Evolutionary conservation across 2,797 vertebrate species (phyloP).

Genomic region (Dendrocincla tyrannina): DNA sequence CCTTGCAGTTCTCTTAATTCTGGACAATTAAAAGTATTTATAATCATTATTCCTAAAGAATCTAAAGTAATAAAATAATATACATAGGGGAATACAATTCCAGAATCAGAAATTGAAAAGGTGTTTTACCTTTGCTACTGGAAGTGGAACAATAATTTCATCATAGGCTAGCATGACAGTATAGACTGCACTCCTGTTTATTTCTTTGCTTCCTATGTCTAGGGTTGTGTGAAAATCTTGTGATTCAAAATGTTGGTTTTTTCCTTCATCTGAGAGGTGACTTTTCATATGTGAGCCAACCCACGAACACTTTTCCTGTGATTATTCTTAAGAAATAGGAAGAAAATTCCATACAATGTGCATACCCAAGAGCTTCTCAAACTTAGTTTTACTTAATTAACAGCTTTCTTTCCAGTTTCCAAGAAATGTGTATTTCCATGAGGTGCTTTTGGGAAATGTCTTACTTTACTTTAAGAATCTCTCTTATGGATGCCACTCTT

Average conservation of each 20-base stretch:
- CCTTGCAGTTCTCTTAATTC: not conserved
- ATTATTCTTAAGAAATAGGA: constrained; percentile 38
- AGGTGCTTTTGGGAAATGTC: not conserved
- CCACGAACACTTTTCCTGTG: constrained; percentile 20
- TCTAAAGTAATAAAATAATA: not conserved
- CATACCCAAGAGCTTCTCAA: not conserved
- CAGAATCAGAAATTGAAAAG: not conserved
- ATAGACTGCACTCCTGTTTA: not conserved
- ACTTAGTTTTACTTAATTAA: not conserved
- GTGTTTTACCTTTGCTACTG: not conserved
- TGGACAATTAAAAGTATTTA: not conserved
- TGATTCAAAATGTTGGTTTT: not conserved
- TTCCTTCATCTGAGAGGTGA: constrained; percentile 14
- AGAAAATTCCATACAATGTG: constrained; percentile 8
- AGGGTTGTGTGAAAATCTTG: not conserved
- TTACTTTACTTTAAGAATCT: not conserved
- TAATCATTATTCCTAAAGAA: not conserved
- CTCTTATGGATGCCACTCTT: not conserved
- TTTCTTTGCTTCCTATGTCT: not conserved
- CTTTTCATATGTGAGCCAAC: constrained; percentile 36
- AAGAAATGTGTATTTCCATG: not conserved
- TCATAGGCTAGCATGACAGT: not conserved
- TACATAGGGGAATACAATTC: not conserved
- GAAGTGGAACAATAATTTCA: not conserved
- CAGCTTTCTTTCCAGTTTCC: not conserved